Base-by-base conservation (phyloP, 2,888 invertebrate species). In the Allacma fusca region DNA sequence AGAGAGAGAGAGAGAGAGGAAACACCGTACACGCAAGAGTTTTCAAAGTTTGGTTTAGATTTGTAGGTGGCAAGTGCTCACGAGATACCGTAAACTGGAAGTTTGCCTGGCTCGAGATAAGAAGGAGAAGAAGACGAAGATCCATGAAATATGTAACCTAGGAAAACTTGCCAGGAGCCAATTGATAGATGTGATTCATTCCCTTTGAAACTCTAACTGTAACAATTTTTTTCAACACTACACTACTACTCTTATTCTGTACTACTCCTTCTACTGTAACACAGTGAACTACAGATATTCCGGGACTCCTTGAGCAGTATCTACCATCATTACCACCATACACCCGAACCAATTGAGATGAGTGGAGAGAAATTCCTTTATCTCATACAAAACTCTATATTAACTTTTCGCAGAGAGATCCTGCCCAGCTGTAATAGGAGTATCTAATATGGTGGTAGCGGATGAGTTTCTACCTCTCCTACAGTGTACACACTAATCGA, bases 151-250 rank as follows among this genome's bases (percentile, higher is more conserved):
- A 34, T 4, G 34, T 34, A n/a, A n/a, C n/a, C n/a, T n/a, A 9
- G 34, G 9, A 34, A 34, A 34, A 34, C 5, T 34, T 34, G 62
- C 62, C 21, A 62, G 24, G 21, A 24, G 62, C 62, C 62, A 62
- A 62, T 62, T 62, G 62, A 62, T 62, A 62, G 24, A 62, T 62
- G 62, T 21, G 34, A 34, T 34, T 34, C 34, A 34, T 34, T 34
- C 9, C 13, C 62, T 62, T 34, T 34, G 34, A 34, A 34, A 34
- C 9, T 34, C 34, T 34, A 62, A 21, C 21, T 24, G 24, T 19
- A 21, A 13, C n/a, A 34, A 13, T 13, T 62, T 62, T 21, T 62
- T 1, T 13, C 19, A 62, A 62, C 21, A 62, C 4, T 2, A 57
- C 21, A 44, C 16, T 44, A 44, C 16, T 16, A 44, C 44, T 13